Percentiles rank a stretch among this genome's conserved stretches.
Evolutionary conservation across 2,113 vertebrate species (phyloP).

Genomic region (Cisticola juncidis): DNA sequence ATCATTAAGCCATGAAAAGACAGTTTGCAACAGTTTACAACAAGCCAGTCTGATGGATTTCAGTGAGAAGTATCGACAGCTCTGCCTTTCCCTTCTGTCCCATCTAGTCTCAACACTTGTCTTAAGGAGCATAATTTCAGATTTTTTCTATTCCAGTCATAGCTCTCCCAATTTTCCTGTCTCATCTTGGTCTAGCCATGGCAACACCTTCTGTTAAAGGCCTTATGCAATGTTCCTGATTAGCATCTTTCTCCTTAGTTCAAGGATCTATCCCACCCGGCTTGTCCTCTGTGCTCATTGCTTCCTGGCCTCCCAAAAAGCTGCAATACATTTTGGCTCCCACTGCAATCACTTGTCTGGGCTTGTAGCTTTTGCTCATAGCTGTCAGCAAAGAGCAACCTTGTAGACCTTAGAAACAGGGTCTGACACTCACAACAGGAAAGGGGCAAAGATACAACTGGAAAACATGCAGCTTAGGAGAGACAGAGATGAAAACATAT

Average conservation of each 20-base stretch:
- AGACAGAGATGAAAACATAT: not conserved
- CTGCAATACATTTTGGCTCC: not conserved
- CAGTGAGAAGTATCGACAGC: not conserved
- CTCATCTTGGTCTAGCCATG: not conserved
- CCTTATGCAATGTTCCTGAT: fast-evolving
- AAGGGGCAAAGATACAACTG: not conserved
- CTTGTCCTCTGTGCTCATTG: not conserved
- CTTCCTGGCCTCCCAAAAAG: not conserved
- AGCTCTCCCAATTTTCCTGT: not conserved
- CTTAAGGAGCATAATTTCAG: not conserved
- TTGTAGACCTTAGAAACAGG: not conserved
- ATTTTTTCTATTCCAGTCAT: not conserved
- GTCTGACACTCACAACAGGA: not conserved
- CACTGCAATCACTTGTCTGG: not conserved
- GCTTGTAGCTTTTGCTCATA: not conserved
- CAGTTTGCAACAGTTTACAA: not conserved
- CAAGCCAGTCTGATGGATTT: not conserved
- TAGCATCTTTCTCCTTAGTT: not conserved
- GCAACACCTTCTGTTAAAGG: not conserved
- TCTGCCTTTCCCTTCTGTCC: not conserved
- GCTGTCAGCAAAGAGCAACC: not conserved
- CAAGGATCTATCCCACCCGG: fast-evolving
- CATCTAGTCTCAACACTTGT: not conserved
- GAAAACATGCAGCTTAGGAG: not conserved
- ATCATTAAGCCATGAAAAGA: not conserved